Evolutionary conservation across 2,113 vertebrate genomes (phyloP), one percentile per base, ranked within the genome.

Genomic region (Forbesichthys papilliferus): DNA sequence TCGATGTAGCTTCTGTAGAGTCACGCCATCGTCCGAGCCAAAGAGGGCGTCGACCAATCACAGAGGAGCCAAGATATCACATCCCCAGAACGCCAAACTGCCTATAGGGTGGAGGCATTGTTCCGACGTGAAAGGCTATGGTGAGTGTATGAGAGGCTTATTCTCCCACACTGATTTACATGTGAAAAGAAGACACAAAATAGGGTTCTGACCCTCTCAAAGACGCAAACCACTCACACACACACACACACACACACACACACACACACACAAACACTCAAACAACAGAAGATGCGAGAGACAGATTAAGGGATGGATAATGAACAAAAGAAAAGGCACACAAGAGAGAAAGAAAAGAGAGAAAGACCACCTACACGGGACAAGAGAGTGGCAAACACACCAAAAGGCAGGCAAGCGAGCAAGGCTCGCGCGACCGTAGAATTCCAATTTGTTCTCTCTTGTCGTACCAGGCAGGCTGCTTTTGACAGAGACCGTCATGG

Each of bases 161-260:
- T 64, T 47, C 14, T 84, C 79, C 54, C 70, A 20, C 71, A 73
- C 84, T 85, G 64, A 90, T 90, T 85, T 88, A 85, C 89, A 89
- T 89, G 79, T 81, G 86, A 89, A 90, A 89, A 86, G 69, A 75
- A 79, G 1, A 13, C 72, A 81, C 56, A 58, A 78, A 70, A 52
- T 49, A 34, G 69, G 64, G 69, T 74, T 79, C 67, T 78, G 80
- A 78, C 77, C 80, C 75, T 70, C 81, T 83, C 61, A 77, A 64
- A 78, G 74, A 42, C 36, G 36, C 76, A 68, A 66, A 67, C 55
- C 53, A 81, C 27, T 54, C 71, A 71, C 33, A 34, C 68, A 66
- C 57, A 63, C 60, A 42, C 9, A 49, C 33, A 64, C 61, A 73
- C 74, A 68, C 64, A 61, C 27, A 54, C 66, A 68, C 46, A 47